Base-by-base conservation (phyloP, 2,888 invertebrate genomes). In the Nephrocerus scutellatus region DNA sequence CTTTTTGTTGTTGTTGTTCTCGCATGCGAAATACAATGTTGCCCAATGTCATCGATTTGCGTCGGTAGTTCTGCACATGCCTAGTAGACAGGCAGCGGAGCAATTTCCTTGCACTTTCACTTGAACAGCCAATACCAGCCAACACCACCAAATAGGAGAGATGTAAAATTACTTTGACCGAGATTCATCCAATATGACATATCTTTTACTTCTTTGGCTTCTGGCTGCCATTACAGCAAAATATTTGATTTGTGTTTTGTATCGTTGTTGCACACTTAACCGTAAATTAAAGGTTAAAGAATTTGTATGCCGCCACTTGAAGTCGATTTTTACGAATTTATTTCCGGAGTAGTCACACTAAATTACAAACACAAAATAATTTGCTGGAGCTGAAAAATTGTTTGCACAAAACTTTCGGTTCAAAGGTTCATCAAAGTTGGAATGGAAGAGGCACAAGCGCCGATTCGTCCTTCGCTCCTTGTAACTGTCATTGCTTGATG, bases 161-260 rank as follows among this genome's bases (percentile, higher is more conserved):
- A 58, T 64, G 64, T 65, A 64, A 64, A 60, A 60, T 64, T 64
- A 64, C 64, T 64, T 66, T 64, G 64, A 64, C 64, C 64, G 64
- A 64, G 57, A 66, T 58, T 48, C 47, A 24, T 43, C 34, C 46
- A n/a, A n/a, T n/a, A n/a, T n/a, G n/a, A n/a, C n/a, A n/a, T n/a
- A n/a, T n/a, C n/a, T n/a, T n/a, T n/a, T n/a, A n/a, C n/a, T n/a
- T n/a, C n/a, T n/a, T n/a, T n/a, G n/a, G n/a, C n/a, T n/a, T n/a
- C n/a, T n/a, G n/a, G n/a, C n/a, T n/a, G n/a, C n/a, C n/a, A n/a
- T n/a, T n/a, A n/a, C n/a, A n/a, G n/a, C n/a, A n/a, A n/a, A n/a
- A n/a, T n/a, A n/a, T n/a, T n/a, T n/a, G n/a, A n/a, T n/a, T n/a
- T n/a, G n/a, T n/a, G n/a, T 38, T 46, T 38, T 14, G 34, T 40